Conservation (phyloP, 2,113 vertebrate species). For the Gadus macrocephalus region DNA sequence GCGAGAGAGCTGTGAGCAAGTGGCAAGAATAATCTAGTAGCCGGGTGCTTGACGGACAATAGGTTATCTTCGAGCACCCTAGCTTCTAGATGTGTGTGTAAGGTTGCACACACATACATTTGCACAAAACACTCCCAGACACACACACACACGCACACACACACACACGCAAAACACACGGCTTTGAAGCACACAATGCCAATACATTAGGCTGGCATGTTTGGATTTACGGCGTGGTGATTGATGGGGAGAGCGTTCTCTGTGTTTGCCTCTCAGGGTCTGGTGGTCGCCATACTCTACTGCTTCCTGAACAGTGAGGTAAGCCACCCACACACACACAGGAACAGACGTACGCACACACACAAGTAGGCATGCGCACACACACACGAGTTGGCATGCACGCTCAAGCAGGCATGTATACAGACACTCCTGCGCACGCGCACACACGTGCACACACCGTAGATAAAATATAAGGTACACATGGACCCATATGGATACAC, state of each 20-base stretch:
- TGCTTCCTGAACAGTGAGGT: constrained; percentile 93
- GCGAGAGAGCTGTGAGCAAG: no score
- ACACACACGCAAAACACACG: not conserved
- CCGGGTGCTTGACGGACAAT: no score
- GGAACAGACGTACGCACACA: not conserved
- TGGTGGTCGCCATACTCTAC: constrained; percentile 86
- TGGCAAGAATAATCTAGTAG: no score
- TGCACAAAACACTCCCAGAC: not conserved
- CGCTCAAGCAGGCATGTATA: not conserved
- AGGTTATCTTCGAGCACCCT: no score
- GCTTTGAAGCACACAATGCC: not conserved
- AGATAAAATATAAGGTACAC: not conserved
- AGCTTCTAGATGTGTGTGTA: no score
- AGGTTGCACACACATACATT: not conserved
- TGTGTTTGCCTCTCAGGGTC: constrained; percentile 69
- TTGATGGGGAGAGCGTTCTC: not conserved
- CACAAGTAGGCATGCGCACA: not conserved
- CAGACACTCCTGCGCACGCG: not conserved
- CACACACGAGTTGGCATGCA: not conserved
- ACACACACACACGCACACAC: not conserved
- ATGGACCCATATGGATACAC: not conserved
- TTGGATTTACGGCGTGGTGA: not conserved
- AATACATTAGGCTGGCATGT: not conserved
- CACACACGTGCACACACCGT: not conserved
- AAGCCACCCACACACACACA: constrained; percentile 44